These are phyloP conservation scores for Julus scandinavius DNA, from an alignment of 2,888 invertebrate species.

Conservation along the genomic window DNA sequence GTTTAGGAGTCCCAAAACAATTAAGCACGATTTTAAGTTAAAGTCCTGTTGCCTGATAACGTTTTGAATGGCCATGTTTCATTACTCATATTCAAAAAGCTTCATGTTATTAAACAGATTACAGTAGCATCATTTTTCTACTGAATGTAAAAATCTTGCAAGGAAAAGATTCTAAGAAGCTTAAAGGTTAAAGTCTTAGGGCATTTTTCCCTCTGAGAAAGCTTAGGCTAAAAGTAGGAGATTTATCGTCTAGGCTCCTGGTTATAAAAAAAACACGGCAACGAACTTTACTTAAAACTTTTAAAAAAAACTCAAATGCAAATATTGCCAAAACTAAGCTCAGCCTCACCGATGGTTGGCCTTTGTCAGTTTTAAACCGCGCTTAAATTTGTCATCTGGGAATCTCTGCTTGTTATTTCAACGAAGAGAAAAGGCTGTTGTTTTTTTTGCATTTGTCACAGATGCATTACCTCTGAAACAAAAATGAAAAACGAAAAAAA, in stretches of 20 bases:
- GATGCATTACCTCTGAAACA: neutral
- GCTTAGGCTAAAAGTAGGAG: neutral
- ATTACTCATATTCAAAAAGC: neutral
- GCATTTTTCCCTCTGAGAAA: neutral
- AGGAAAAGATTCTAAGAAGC: slow-evolving; percentile 3
- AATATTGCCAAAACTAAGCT: neutral
- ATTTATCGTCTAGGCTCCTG: neutral
- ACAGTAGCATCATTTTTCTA: slow-evolving; percentile 5
- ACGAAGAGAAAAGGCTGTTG: neutral
- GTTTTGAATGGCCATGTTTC: neutral
- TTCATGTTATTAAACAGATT: neutral
- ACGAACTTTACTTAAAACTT: slow-evolving; percentile 35
- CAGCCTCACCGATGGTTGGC: neutral
- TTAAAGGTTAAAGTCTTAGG: slow-evolving; percentile 42
- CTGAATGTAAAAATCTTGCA: neutral
- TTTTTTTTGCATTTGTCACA: neutral
- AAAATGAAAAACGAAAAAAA: neutral
- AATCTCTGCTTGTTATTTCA: neutral
- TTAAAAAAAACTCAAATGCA: neutral
- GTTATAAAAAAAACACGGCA: slow-evolving; percentile 19
- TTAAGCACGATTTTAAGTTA: neutral
- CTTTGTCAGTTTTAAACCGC: slow-evolving; percentile 10
- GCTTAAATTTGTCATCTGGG: slow-evolving; percentile 13
- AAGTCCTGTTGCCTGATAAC: neutral
- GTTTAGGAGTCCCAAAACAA: too few relatives aligned